These are phyloP conservation scores for Drosophila paramelanica DNA, from an alignment of 2,888 invertebrate species.

Conservation along the genomic window DNA sequence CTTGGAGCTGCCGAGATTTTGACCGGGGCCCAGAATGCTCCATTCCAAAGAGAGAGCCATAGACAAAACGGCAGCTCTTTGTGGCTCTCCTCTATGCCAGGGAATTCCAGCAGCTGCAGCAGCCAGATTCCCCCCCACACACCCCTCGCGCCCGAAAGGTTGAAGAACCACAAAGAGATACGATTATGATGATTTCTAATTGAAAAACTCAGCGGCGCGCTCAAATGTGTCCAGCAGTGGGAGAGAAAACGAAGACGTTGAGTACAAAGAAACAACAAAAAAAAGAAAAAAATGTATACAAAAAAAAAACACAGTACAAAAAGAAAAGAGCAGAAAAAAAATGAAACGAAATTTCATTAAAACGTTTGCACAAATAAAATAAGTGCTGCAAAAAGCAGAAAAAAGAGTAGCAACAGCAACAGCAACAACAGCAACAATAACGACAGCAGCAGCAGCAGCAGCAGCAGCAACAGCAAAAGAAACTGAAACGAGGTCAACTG, in stretches of 20 bases:
- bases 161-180: constrained; percentile 65
- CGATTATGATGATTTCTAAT: constrained; percentile 78
- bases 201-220: constrained; percentile 69
- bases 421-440: constrained; percentile 20
- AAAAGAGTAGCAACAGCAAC: constrained; percentile 44
- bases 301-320: too few relatives aligned
- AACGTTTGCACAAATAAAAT: constrained; percentile 80
- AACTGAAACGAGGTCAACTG: constrained; percentile 83
- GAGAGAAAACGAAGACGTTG: constrained; percentile 55
- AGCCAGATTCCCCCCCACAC: not conserved
- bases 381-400: constrained; percentile 70
- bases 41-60: constrained; percentile 13
- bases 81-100: constrained; percentile 22
- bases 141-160: constrained; percentile 25
- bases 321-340: constrained; percentile 30
- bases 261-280: constrained; percentile 41
- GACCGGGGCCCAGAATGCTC: constrained; percentile 40
- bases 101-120: constrained; percentile 56
- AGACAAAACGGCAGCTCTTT: constrained; percentile 40
- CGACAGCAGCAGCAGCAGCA: constrained; percentile 23
- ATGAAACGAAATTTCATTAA: constrained; percentile 77
- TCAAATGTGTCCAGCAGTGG: constrained; percentile 48
- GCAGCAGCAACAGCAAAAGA: constrained; percentile 61
- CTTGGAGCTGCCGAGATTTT: constrained; percentile 28
- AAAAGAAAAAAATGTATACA: constrained; percentile 17